Base-by-base conservation (phyloP, 92 coral and sea anemone genomes). In the Umimayanthus chanpuru region DNA sequence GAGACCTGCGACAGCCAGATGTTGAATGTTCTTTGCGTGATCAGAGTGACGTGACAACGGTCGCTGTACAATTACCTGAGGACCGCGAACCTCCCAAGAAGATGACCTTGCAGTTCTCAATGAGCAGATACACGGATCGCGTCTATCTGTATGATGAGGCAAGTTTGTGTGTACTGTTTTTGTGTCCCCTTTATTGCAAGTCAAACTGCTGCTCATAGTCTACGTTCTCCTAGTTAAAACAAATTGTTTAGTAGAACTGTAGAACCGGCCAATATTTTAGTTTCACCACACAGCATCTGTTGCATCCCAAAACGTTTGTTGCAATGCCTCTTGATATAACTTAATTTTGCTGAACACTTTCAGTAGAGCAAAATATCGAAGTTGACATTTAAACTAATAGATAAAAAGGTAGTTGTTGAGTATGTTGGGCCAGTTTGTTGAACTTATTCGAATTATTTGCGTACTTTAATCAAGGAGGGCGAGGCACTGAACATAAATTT, bases 61-160 rank as follows among this genome's bases (percentile, higher is more conserved):
- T 12, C 4, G 9, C 71, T 28, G 71, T 50, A 81, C 79, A 85
- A 67, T 28, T 47, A 61, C 87, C 73, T 2, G 89, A 88, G 67
- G 90, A 78, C 21, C 85, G 28, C 28, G 41, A 43, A n/a, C 8
- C 88, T 39, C 94, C 93, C 2, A 86, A 85, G 44, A 90, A 94
- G 56, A 88, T 92, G 88, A 88, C 91, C 70, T 76, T 97, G 84
- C 92, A 86, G 89, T 95, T 97, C 87, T 90, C 96, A 29, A 68
- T 95, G 88, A 97, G 99, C 76, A 77, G 82, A 9, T 94, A 94
- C 91, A 97, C 99, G 0, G 99, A 97, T 76, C 97, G 99, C 4
- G 98, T 95, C 8, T 97, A 91, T 81, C 86, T 97, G 38, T 97
- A 97, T 79, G 89, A 91, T 30, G 94, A 90, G 98, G 99, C 88